These are phyloP conservation scores for Alcis repandata DNA, from an alignment of 2,888 invertebrate genomes.

Conservation along the genomic window DNA sequence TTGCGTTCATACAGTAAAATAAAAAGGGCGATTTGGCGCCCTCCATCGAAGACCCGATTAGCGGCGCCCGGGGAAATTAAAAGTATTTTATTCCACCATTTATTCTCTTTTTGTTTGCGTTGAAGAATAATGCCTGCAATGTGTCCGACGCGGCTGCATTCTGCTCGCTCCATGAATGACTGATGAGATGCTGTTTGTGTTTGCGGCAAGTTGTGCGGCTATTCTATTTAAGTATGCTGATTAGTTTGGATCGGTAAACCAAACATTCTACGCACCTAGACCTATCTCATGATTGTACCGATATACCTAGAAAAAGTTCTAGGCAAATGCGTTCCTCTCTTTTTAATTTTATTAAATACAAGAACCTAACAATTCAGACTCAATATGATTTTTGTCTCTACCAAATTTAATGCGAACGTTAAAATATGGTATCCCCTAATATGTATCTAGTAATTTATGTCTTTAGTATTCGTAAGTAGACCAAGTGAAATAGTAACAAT, in stretches of 20 bases:
- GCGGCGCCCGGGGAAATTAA: conserved; percentile 86
- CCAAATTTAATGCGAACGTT: too few relatives aligned
- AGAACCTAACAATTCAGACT: too few relatives aligned
- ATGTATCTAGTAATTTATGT: too few relatives aligned
- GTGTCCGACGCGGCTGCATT: conserved; percentile 52
- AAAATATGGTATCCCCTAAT: too few relatives aligned
- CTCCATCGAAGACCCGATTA: conserved; percentile 84
- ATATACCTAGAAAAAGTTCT: too few relatives aligned
- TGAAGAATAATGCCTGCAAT: conserved; percentile 68
- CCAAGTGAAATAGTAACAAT: conserved; percentile 12
- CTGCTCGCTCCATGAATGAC: conserved; percentile 50
- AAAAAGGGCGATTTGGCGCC: conserved; percentile 85
- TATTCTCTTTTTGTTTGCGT: conserved; percentile 82
- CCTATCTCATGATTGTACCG: too few relatives aligned
- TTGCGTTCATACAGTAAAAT: conserved; percentile 84
- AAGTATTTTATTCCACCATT: conserved; percentile 85
- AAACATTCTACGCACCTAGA: too few relatives aligned
- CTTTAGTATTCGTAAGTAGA: not conserved
- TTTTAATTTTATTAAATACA: too few relatives aligned
- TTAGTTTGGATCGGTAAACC: conserved; percentile 21
- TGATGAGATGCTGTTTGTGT: conserved; percentile 54
- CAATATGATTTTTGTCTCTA: too few relatives aligned
- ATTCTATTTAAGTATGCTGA: conserved; percentile 45
- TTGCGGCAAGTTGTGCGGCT: conserved; percentile 47
- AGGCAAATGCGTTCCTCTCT: too few relatives aligned